These are phyloP conservation scores for Ormyrus rosae DNA, from an alignment of 2,888 invertebrate genomes.

Conservation along the genomic window DNA sequence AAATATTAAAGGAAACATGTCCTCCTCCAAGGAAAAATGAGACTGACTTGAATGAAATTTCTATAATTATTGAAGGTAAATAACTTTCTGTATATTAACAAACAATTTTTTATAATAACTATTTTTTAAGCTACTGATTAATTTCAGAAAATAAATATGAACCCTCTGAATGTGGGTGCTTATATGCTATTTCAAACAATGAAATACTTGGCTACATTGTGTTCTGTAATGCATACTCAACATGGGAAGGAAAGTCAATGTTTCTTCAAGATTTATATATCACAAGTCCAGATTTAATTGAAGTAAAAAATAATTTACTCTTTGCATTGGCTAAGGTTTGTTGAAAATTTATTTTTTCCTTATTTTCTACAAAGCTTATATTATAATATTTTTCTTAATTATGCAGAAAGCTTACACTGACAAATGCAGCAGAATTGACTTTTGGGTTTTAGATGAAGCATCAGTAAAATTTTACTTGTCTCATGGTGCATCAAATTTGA, in stretches of 20 bases:
- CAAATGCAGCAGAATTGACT: slow-evolving; percentile 49
- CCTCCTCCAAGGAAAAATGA: slow-evolving; percentile 20
- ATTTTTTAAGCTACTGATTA: not conserved
- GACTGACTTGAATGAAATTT: slow-evolving; percentile 32
- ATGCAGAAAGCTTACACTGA: slow-evolving; percentile 49
- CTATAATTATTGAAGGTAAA: slow-evolving; percentile 43
- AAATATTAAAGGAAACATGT: slow-evolving; percentile 31
- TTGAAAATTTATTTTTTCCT: not conserved
- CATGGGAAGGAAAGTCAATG: slow-evolving; percentile 88
- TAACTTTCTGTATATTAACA: too few relatives aligned
- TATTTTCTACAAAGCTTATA: not conserved
- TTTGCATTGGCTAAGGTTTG: slow-evolving; percentile 51
- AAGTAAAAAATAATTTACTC: slow-evolving; percentile 41
- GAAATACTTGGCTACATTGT: slow-evolving; percentile 85
- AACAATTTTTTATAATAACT: not conserved
- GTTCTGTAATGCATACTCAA: slow-evolving; percentile 89
- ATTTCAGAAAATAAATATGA: slow-evolving; percentile 61
- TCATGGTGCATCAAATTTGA: slow-evolving; percentile 83
- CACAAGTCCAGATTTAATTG: slow-evolving; percentile 15
- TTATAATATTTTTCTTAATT: slow-evolving; percentile 6
- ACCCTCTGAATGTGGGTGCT: slow-evolving; percentile 82
- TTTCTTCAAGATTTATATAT: slow-evolving; percentile 77
- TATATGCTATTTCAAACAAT: slow-evolving; percentile 80
- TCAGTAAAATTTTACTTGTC: slow-evolving; percentile 83
- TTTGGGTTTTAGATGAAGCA: slow-evolving; percentile 48